A percentile compares a stretch with the other conserved stretches of the same genome.
phyloP scores from a whole-genome alignment of 37 sponge, comb jelly and placozoan genomes.

The Ephydatia muelleri region DNA sequence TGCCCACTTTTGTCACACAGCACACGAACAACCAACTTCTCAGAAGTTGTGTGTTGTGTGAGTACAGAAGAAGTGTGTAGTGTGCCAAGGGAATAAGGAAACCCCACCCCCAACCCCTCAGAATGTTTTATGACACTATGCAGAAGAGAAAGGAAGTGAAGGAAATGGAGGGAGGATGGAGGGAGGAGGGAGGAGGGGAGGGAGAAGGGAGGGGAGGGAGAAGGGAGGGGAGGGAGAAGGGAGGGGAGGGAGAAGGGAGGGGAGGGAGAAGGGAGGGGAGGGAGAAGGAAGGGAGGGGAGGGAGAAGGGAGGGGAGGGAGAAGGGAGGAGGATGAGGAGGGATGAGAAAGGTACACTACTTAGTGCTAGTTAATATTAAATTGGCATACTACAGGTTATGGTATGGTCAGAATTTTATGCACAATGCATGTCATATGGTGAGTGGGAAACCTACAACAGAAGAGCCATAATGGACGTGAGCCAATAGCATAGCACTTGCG shows the following conservation, averaged over 20 bases:
- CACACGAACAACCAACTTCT: neutral
- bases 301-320: neutral
- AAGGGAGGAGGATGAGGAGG: neutral
- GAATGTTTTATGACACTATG: too few species aligned
- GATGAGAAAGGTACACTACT: neutral
- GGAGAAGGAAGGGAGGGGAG: neutral
- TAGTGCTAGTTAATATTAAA: neutral
- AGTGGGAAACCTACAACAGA: slow-evolving; percentile 62
- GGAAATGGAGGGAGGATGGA: neutral
- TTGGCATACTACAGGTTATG: too few species aligned
- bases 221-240: slow-evolving; percentile 24
- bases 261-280: slow-evolving; percentile 12
- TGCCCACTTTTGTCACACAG: neutral
- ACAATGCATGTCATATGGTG: neutral
- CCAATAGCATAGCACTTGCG: slow-evolving; percentile 13
- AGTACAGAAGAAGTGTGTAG: too few species aligned
- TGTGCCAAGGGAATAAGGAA: too few species aligned
- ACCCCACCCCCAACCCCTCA: too few species aligned
- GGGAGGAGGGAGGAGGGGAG: neutral
- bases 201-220: neutral
- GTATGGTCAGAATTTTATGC: too few species aligned
- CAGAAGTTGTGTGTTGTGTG: too few species aligned
- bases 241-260: slow-evolving; percentile 13
- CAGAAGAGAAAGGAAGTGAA: neutral
- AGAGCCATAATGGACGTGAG: slow-evolving; percentile 72